These are phyloP conservation scores for Gobius niger DNA, from an alignment of 2,113 vertebrate species.

Conservation along the genomic window DNA sequence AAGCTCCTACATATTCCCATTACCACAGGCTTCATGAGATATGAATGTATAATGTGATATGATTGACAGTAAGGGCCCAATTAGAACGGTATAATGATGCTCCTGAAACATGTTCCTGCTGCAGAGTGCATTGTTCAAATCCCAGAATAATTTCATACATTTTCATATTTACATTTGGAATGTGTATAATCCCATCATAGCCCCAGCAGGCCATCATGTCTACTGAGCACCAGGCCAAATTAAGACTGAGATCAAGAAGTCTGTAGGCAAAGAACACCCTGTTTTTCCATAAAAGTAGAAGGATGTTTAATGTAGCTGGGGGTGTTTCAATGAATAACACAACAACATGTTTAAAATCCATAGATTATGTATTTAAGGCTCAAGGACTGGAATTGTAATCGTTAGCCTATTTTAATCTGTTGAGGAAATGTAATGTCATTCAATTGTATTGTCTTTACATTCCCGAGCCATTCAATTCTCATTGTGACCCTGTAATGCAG, in stretches of 20 bases:
- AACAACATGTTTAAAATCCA: too few relatives aligned
- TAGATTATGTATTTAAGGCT: too few relatives aligned
- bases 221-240: background rate
- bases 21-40: background rate
- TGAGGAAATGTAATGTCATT: too few relatives aligned
- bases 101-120: slow-evolving; percentile 5
- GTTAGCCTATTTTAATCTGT: too few relatives aligned
- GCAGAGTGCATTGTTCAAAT: slow-evolving; percentile 2
- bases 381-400: too few relatives aligned
- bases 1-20: slow-evolving; percentile 6
- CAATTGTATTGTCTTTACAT: too few relatives aligned
- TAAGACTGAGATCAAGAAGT: background rate
- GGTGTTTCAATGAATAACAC: too few relatives aligned
- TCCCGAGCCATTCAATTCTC: too few relatives aligned
- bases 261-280: background rate
- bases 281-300: background rate
- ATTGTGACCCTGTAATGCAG: too few relatives aligned
- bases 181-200: background rate
- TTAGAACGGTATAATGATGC: slow-evolving; percentile 6
- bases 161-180: background rate
- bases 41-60: slow-evolving; percentile 4
- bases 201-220: background rate
- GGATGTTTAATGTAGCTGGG: too few relatives aligned
- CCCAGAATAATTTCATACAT: background rate
- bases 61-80: slow-evolving; percentile 5